Percentiles rank a stretch among this genome's conserved stretches.
phyloP scores from a whole-genome alignment of 2,888 invertebrate genomes.

The Cyclophora punctaria region DNA sequence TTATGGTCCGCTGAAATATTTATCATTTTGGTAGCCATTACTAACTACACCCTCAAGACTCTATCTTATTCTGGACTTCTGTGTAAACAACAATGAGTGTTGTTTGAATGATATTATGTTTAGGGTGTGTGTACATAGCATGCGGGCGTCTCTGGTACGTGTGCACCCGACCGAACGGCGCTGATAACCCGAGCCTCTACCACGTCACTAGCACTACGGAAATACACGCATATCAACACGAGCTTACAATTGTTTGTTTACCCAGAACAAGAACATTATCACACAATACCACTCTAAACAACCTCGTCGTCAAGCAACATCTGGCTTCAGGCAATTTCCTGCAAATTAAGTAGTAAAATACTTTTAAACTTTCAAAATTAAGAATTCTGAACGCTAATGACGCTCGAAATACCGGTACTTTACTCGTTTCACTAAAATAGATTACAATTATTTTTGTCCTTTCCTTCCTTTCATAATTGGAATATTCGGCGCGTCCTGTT shows the following conservation, averaged over 20 bases:
- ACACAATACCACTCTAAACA: no score
- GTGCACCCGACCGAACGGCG: no score
- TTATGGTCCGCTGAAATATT: no score
- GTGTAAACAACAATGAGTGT: not conserved
- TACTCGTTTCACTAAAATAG: not conserved
- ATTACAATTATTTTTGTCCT: not conserved
- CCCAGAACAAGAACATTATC: no score
- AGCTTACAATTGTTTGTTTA: not conserved
- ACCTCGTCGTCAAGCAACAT: no score
- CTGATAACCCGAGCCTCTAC: no score
- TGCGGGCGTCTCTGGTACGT: not conserved
- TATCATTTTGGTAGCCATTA: no score
- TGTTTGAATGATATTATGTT: not conserved
- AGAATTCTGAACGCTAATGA: slow-evolving; percentile 1
- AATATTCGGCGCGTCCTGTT: slow-evolving; percentile 20
- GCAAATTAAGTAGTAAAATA: no score
- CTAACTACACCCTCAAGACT: no score
- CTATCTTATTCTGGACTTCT: no score
- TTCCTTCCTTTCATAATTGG: slow-evolving; percentile 4
- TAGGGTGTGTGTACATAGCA: slow-evolving; percentile 1
- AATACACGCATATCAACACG: not conserved
- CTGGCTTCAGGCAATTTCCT: no score
- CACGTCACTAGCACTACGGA: not conserved
- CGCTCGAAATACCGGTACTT: not conserved
- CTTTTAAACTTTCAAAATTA: slow-evolving; percentile 5